Percentiles rank a stretch among this genome's conserved stretches.
Evolutionary conservation across 2,888 invertebrate genomes (phyloP).

Genomic region (Rhingia rostrata): DNA sequence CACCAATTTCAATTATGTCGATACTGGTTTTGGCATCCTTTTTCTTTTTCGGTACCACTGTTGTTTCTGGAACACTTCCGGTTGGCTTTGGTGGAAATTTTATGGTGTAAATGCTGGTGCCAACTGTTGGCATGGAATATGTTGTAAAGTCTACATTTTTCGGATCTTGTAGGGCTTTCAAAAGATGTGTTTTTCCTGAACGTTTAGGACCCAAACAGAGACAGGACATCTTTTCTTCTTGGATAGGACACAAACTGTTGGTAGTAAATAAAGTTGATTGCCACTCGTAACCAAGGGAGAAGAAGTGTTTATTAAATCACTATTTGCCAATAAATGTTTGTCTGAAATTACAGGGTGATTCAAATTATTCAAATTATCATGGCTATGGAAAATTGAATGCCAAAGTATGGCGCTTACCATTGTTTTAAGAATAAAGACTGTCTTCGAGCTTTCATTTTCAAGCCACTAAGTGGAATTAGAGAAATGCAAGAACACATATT

Average conservation of each 20-base stretch:
- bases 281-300: constrained; percentile 7
- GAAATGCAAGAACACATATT: no score
- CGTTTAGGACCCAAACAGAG: constrained; percentile 91
- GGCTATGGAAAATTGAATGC: no score
- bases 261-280: constrained; percentile 36
- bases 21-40: constrained; percentile 79
- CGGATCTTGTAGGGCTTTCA: constrained; percentile 88
- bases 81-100: constrained; percentile 82
- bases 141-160: constrained; percentile 90
- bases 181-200: constrained; percentile 91
- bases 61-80: constrained; percentile 9
- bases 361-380: no score
- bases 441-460: no score
- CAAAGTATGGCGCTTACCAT: no score
- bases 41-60: constrained; percentile 81
- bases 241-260: neutral
- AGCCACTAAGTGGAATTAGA: no score
- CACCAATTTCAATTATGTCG: constrained; percentile 89
- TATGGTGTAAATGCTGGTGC: constrained; percentile 90
- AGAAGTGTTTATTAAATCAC: no score
- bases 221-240: constrained; percentile 80
- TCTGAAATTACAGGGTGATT: no score
- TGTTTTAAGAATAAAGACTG: no score
- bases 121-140: constrained; percentile 91
- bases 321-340: no score